Evolutionary conservation across 2,797 vertebrate species (phyloP), one percentile per base, ranked within the genome.

Genomic region (Microhierax caerulescens): DNA sequence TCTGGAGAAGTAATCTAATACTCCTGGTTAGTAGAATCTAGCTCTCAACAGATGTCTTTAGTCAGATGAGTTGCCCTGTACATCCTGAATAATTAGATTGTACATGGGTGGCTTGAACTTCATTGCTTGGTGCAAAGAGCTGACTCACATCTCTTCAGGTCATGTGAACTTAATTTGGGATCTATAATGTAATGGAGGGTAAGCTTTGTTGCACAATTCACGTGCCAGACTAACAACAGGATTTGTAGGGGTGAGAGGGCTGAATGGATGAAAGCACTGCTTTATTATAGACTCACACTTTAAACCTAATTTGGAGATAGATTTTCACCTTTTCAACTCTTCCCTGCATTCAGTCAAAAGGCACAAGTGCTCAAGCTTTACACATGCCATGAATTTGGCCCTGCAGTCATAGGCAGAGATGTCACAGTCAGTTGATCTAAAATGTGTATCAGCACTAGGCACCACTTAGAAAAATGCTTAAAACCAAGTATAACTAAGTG

Each of bases 321-420:
- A 63, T 56, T 76, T 92, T 93, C 78, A 97, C 73, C 92, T 96
- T 82, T 88, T 94, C 78, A 91, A 39, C 78, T 95, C 70, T 76
- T 82, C 34, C 37, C 28, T 75, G n/a, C 36, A 39, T 86, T 79
- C 47, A 63, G 37, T 39, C 20, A 9, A 59, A 89, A 87, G 93
- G 45, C 51, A 63, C 82, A 95, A 84, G 85, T 72, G n/a, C 37
- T 90, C 54, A 84, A 76, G 47, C 27, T 88, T 90, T 70, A 54
- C 37, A 68, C 4, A n/a, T 59, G 65, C 25, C 45, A 32, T 0
- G 0, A 61, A 72, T 96, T 88, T 90, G 65, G 54, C 85, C 67
- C 64, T 77, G 65, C 20, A 96, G 73, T 56, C 61, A 82, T 45
- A 74, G 88, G 56, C 63, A 88, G 69, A 95, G 15, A 37, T 83